Evolutionary conservation across 2,113 vertebrate species (phyloP), one percentile per base, ranked within the genome.

Genomic region (Taxidea taxus): DNA sequence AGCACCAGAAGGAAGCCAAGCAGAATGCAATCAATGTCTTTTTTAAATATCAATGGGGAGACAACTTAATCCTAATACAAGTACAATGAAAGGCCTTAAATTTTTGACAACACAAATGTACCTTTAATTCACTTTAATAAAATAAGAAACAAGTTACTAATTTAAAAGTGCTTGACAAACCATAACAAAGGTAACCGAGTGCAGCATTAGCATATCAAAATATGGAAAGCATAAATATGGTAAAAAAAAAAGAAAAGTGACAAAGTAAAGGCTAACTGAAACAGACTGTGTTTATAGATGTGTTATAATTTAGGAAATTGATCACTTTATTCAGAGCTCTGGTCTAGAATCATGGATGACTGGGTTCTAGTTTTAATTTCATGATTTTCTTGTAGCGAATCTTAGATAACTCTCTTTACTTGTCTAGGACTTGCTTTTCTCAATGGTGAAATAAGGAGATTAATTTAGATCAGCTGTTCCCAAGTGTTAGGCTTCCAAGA

Each of bases 61-160:
- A 51, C 58, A 83, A 77, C 34, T 90, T 68, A 85, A 80, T 89
- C 29, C 80, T 93, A 90, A 77, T 34, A 62, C 21, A 93, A 97
- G 74, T 39, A 75, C 54, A 91, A 95, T 82, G 62, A 74, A 94
- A 86, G 29, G 13, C 42, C 29, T 90, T 96, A 60, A 16, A 58
- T 78, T 84, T 90, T 87, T 89, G 51, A 66, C 39, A 75, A 95
- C 58, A 96, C 42, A 98, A 97, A 95, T 81, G 37, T 44, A 93
- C 49, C 49, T 96, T 93, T 92, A 95, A 95, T 92, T 98, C 49
- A 66, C 39, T 74, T 97, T 84, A 97, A 97, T 88, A 95, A 98
- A 97, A 80, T 86, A 94, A 95, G 39, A 93, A 78, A 93, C 42
- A 81, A 94, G 75, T 92, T 86, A 97, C 91, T 97, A 97, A 97